Conservation (phyloP, 2,888 invertebrate genomes). For the Neoaliturus tenellus region DNA sequence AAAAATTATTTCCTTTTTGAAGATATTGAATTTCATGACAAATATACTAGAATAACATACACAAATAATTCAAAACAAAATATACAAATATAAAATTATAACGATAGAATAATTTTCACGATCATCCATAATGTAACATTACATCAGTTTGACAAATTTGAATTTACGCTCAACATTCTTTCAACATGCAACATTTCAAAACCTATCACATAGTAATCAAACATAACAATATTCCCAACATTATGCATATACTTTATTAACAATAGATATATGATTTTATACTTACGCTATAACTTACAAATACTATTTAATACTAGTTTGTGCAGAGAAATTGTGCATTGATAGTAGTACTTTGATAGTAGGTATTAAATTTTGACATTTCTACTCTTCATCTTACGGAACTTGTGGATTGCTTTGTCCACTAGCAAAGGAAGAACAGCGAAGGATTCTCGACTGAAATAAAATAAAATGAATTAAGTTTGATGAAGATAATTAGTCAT, state of each 20-base stretch:
- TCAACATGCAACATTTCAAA: background rate
- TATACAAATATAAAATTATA: too few relatives aligned
- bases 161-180: background rate
- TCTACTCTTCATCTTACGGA: slow-evolving; percentile 7
- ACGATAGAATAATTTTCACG: too few relatives aligned
- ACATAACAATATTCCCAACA: slow-evolving; percentile 12
- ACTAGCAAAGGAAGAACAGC: background rate
- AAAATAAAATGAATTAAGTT: too few relatives aligned
- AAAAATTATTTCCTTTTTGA: too few relatives aligned
- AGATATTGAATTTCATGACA: too few relatives aligned
- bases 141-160: background rate
- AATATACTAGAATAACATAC: too few relatives aligned
- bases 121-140: too few relatives aligned
- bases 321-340: slow-evolving; percentile 13
- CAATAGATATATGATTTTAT: background rate
- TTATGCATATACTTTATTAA: slow-evolving; percentile 11
- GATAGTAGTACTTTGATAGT: background rate
- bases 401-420: background rate
- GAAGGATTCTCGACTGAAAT: slow-evolving; percentile 27
- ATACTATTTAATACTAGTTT: background rate
- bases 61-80: too few relatives aligned
- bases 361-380: background rate
- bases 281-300: background rate
- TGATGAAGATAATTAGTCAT: too few relatives aligned
- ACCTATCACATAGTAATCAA: background rate